Conservation (phyloP, 2,797 vertebrate genomes). For the Australoheros facetus region DNA sequence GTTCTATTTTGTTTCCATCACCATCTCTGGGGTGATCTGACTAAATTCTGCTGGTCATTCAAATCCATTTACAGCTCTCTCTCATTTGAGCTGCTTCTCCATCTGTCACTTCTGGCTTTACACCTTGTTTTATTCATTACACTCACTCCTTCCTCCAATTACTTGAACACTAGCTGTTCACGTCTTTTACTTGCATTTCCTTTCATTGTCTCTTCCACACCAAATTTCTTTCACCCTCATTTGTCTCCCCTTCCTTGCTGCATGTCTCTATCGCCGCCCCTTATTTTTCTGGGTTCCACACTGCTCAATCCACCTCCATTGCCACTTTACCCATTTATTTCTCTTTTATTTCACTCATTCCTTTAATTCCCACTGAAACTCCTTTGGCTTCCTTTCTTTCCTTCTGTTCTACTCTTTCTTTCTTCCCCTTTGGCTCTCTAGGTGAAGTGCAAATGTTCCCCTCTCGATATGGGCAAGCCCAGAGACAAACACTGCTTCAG, state of each 20-base stretch:
- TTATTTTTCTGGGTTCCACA: neutral
- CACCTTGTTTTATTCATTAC: neutral
- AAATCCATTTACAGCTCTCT: slow-evolving; percentile 51
- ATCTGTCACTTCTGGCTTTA: neutral
- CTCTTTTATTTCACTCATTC: neutral
- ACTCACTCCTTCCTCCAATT: slow-evolving; percentile 5
- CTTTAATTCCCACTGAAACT: neutral
- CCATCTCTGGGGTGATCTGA: slow-evolving; percentile 34
- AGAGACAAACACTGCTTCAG: slow-evolving; percentile 35
- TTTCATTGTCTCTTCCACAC: neutral
- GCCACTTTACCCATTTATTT: neutral
- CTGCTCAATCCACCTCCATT: neutral
- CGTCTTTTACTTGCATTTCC: neutral
- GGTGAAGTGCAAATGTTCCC: slow-evolving; percentile 34
- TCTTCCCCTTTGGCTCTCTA: slow-evolving; percentile 1
- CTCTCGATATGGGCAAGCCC: slow-evolving; percentile 27
- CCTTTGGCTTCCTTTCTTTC: neutral
- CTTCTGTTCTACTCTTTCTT: neutral
- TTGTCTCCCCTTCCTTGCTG: slow-evolving; percentile 2
- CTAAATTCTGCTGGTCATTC: slow-evolving; percentile 40
- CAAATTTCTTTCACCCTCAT: slow-evolving; percentile 4
- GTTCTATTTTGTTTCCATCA: slow-evolving; percentile 49
- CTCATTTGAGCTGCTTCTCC: neutral
- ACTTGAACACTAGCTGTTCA: slow-evolving; percentile 25
- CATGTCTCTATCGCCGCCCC: slow-evolving; percentile 16